phyloP scores from a whole-genome alignment of 2,113 vertebrate species.

The Ibidorhyncha struthersii region DNA sequence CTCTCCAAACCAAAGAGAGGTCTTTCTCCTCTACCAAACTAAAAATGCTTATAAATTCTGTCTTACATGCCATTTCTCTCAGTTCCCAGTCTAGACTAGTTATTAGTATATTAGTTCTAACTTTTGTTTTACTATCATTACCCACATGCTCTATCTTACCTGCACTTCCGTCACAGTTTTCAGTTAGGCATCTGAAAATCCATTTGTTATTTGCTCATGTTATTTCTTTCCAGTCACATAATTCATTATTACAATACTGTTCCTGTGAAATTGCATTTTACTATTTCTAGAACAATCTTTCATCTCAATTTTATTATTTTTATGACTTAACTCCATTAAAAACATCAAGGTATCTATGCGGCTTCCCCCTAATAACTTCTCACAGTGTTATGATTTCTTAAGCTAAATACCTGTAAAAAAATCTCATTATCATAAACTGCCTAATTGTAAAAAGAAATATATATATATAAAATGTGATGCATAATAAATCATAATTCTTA shows the following conservation, averaged over 20 bases:
- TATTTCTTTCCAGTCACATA: background rate
- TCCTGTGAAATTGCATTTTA: background rate
- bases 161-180: background rate
- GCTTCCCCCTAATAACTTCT: background rate
- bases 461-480: background rate
- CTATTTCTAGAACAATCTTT: background rate
- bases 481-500: background rate
- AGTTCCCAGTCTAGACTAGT: background rate
- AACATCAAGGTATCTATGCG: background rate
- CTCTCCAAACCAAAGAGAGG: background rate
- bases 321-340: background rate
- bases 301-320: background rate
- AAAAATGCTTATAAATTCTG: background rate
- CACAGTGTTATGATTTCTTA: background rate
- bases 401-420: background rate
- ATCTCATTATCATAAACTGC: background rate
- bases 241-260: background rate
- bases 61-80: background rate
- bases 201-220: background rate
- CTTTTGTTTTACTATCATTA: background rate
- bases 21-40: background rate
- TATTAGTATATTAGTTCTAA: background rate
- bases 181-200: background rate
- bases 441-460: background rate
- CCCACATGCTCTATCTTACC: background rate